Conservation (phyloP, 2,888 invertebrate species). For the Epiblema foenella region DNA sequence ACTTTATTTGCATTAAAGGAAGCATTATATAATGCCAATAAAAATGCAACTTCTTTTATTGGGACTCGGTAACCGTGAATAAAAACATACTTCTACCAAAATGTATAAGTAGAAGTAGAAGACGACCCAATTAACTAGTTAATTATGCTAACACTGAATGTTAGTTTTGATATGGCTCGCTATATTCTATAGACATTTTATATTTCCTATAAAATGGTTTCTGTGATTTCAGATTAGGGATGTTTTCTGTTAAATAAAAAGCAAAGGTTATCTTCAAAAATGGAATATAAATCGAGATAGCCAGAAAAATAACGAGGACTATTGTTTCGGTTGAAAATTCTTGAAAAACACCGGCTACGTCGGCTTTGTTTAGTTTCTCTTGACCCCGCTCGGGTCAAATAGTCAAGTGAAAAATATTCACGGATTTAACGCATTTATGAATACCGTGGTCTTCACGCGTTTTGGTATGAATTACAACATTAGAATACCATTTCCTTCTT, state of each 20-base stretch:
- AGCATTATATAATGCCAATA: no score
- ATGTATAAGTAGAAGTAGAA: no score
- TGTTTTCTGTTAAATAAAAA: slow-evolving; percentile 2
- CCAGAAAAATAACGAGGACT: slow-evolving; percentile 4
- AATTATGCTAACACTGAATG: no score
- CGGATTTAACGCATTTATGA: background rate
- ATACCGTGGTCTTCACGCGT: background rate
- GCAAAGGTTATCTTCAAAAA: background rate
- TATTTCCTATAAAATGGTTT: background rate
- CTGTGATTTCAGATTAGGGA: background rate
- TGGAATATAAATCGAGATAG: slow-evolving; percentile 7
- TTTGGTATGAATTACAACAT: background rate
- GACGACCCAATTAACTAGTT: no score
- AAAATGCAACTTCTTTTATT: no score
- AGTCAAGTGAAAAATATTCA: background rate
- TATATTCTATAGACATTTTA: background rate
- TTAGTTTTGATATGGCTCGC: background rate
- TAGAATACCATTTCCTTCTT: no score
- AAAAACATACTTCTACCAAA: no score
- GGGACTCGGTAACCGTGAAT: no score
- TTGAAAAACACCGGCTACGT: slow-evolving; percentile 11
- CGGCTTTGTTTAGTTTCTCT: slow-evolving; percentile 21
- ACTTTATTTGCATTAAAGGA: no score
- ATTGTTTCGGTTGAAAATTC: slow-evolving; percentile 12
- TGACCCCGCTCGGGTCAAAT: background rate